Evolutionary conservation across 2,113 vertebrate genomes (phyloP).

Genomic region (Antigone vipio): DNA sequence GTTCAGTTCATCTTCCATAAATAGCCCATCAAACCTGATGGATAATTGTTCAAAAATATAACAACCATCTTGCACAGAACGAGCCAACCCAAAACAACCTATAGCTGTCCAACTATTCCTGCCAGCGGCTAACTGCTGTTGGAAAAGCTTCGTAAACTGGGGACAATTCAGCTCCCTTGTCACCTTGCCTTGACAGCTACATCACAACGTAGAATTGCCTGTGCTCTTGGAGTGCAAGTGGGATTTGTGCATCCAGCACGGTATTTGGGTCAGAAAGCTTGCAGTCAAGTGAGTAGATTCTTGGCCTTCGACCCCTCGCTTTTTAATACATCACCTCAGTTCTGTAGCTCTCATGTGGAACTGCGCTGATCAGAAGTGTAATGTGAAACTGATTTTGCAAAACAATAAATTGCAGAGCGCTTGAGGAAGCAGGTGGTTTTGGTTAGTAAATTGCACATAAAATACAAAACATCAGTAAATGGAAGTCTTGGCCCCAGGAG

Average conservation of each 20-base stretch:
- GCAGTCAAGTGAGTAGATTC: background rate
- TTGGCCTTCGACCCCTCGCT: background rate
- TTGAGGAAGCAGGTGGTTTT: constrained; percentile 64
- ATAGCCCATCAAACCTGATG: background rate
- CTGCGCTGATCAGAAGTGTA: constrained; percentile 46
- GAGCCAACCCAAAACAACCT: background rate
- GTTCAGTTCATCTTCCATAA: background rate
- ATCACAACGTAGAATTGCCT: background rate
- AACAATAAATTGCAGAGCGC: constrained; percentile 59
- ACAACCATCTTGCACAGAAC: background rate
- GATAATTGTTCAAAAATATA: background rate
- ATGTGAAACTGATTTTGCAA: constrained; percentile 66
- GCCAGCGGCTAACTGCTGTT: background rate
- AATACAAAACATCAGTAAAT: constrained; percentile 60
- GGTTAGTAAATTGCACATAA: constrained; percentile 64
- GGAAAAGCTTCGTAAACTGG: background rate
- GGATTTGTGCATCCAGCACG: background rate
- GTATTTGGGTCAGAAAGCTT: background rate
- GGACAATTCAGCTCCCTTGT: background rate
- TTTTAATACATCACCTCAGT: constrained; percentile 29
- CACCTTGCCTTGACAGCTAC: background rate
- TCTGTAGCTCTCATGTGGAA: constrained; percentile 33
- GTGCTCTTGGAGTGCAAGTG: background rate
- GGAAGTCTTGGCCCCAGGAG: constrained; percentile 37
- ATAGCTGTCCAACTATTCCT: background rate